A percentile compares a stretch with the other conserved stretches of the same genome.
phyloP scores from a whole-genome alignment of 2,113 vertebrate genomes.

The Ciconia boyciana region DNA sequence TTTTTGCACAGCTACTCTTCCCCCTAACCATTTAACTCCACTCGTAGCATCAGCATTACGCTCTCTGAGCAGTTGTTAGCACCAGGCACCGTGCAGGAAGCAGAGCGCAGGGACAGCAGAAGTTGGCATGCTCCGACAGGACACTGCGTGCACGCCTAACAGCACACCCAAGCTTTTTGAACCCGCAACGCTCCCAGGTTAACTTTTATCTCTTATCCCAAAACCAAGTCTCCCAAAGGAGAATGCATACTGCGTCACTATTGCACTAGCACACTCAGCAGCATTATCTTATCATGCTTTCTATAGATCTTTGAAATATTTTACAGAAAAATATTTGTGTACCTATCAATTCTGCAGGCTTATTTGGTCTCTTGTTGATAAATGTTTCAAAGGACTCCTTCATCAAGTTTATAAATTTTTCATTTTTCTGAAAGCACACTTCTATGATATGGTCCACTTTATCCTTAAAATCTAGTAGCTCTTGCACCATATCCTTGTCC shows the following conservation, averaged over 20 bases:
- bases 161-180: neutral
- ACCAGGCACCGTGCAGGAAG: neutral
- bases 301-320: conserved; percentile 2
- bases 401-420: conserved; percentile 82
- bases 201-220: neutral
- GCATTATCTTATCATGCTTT: conserved; percentile 27
- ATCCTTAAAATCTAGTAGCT: conserved; percentile 85
- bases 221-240: neutral
- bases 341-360: conserved; percentile 85
- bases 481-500: conserved; percentile 85
- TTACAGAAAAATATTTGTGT: conserved; percentile 44
- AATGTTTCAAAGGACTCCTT: conserved; percentile 85
- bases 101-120: neutral
- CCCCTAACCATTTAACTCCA: neutral
- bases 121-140: neutral
- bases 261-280: conserved; percentile 42
- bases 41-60: fast-evolving
- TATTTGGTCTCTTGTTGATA: conserved; percentile 86
- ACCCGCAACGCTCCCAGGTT: neutral
- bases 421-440: conserved; percentile 83
- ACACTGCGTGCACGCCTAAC: neutral
- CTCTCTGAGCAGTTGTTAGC: neutral
- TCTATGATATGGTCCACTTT: conserved; percentile 83
- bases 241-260: neutral
- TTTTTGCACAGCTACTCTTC: neutral